Evolutionary conservation across 2,888 invertebrate species (phyloP), one percentile per base, ranked within the genome.

Genomic region (Cordilura impudica): DNA sequence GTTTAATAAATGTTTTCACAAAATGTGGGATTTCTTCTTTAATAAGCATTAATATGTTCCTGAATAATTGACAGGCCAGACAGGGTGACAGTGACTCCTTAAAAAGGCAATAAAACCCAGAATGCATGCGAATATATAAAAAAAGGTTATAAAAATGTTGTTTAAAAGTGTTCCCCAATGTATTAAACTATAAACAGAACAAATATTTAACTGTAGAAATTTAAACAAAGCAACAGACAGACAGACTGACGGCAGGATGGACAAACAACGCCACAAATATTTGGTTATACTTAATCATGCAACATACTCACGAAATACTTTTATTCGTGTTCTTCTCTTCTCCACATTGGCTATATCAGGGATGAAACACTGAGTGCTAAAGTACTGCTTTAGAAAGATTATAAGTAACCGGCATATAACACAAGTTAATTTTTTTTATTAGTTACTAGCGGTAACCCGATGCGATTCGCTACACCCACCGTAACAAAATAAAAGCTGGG

Each of bases 161-260:
- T 18, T 47, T 2, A 43, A 56, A 69, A 67, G 29, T 63, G 23
- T 67, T 65, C 58, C 43, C 49, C 39, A 61, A 43, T 51, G 56
- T 47, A 72, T 61, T 49, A 18, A 56, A 47, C 31, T 19, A 61
- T 18, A 72, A 54, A 47, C 43, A 56, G 56, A 26, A 72, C 35
- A 43, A 10, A 60, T 45, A 61, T 7, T n/a, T 56, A 5, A 16
- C 58, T 29, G 26, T 12, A 65, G 45, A 53, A 53, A 66, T 53
- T 66, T 60, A 66, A 54, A 53, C 19, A 66, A 31, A 53, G 14
- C 19, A 23, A 45, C 31, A 67, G 2, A 39, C 16, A 8, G 53
- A 54, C 31, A 12, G 26, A 45, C 14, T 18, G 14, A 45, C 6
- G 49, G 39, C 29, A n/a, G 23, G 26, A 19, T 14, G 8, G 12